Percentiles rank a stretch among this genome's conserved stretches.
phyloP scores from a whole-genome alignment of 2,113 vertebrate species.

The Poecilia latipinna region DNA sequence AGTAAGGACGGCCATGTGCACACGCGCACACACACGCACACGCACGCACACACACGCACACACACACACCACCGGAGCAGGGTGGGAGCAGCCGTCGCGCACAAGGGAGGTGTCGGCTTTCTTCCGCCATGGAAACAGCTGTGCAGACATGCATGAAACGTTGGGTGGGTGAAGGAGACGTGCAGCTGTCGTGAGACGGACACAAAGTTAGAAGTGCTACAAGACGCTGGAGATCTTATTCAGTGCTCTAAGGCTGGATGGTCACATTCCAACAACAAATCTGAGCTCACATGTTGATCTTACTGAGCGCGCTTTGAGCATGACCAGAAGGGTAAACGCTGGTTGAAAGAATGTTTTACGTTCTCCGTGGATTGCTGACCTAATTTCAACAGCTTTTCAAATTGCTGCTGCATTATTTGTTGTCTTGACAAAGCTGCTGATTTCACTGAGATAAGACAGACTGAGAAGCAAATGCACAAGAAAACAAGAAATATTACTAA shows the following conservation, averaged over 20 bases:
- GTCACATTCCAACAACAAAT: neutral
- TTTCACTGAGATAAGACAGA: conserved; percentile 3
- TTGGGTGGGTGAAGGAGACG: conserved; percentile 21
- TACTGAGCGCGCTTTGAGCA: neutral
- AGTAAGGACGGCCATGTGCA: conserved; percentile 8
- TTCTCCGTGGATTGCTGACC: neutral
- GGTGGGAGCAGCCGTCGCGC: conserved; percentile 47
- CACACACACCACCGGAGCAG: conserved; percentile 21
- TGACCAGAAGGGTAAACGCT: neutral
- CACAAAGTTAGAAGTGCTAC: conserved; percentile 1
- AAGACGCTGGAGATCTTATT: conserved; percentile 13
- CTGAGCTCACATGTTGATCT: neutral
- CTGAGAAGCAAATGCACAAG: neutral
- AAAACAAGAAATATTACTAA: neutral
- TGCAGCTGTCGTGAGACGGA: conserved; percentile 72
- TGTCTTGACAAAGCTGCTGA: conserved; percentile 1
- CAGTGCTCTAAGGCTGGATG: neutral
- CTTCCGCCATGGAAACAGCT: conserved; percentile 72
- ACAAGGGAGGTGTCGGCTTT: conserved; percentile 73
- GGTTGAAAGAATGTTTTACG: neutral
- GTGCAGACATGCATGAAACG: conserved; percentile 59
- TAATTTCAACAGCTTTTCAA: conserved; percentile 19
- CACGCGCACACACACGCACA: neutral
- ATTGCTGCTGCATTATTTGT: conserved; percentile 2
- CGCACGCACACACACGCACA: neutral